Base-by-base conservation (phyloP, 2,113 vertebrate species). In the Uropsilus gracilis region DNA sequence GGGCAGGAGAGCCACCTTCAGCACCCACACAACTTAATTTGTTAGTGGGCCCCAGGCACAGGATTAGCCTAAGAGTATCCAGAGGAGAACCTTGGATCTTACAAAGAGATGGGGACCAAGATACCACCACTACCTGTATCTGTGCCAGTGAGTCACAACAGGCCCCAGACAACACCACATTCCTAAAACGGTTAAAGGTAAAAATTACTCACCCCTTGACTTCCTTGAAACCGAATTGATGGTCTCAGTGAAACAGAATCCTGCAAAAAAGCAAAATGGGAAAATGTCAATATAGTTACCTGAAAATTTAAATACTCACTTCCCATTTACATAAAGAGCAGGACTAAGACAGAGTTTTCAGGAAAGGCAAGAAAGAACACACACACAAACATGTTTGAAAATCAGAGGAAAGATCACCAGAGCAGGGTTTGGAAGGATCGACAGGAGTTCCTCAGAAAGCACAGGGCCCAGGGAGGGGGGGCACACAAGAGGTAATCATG, bases 201-300 rank as follows among this genome's bases (percentile, higher is more conserved):
- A 63, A 39, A 69, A 32, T 37, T 53, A 98, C 99, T 99, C 98
- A 99, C 99, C 99, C 99, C 99, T 98, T 99, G 99, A 97, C 98
- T 99, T 98, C 99, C 99, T 98, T 99, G 99, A 97, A 99, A 99
- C 95, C 98, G 98, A 97, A 99, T 99, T 13, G 99, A 98, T 9
- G 99, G 99, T 92, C 98, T 98, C 83, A 98, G 98, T 24, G 98
- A 98, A 93, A 98, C 87, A 93, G 98, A 98, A 96, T 98, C 98
- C 99, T 99, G 88, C 0, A 92, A 93, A 94, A 95, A 81, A 61
- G 46, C 30, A 89, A 71, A 30, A 78, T 0, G 3, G 17, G 32
- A 66, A 46, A 55, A 53, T 0, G 6, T 96, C 69, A 95, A 0
- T 39, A 26, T 34, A 76, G 53, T 64, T 20, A 55, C 0, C 17